A percentile compares a stretch with the other conserved stretches of the same genome.
Evolutionary conservation across 2,113 vertebrate species (phyloP).

Genomic region (Nannobrachium achirus): DNA sequence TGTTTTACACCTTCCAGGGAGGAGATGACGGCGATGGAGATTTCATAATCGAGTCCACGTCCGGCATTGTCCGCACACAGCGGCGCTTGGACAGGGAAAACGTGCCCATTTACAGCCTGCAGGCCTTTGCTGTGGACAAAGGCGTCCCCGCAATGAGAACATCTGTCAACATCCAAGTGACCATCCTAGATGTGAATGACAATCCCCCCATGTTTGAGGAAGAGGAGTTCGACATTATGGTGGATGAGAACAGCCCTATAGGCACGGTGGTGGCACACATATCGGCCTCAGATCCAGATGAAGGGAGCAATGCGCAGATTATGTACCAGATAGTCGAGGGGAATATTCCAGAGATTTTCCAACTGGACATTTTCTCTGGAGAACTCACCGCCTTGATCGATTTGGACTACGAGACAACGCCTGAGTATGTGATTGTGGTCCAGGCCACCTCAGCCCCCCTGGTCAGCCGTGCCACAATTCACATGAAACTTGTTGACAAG

Average conservation of each 20-base stretch:
- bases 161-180: constrained; percentile 86
- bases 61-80: constrained; percentile 90
- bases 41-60: constrained; percentile 95
- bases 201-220: constrained; percentile 93
- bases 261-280: constrained; percentile 91
- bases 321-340: constrained; percentile 99
- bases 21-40: constrained; percentile 93
- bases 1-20: constrained; percentile 95
- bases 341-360: constrained; percentile 96
- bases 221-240: constrained; percentile 93
- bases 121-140: constrained; percentile 90
- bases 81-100: constrained; percentile 94
- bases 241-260: constrained; percentile 96
- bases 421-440: constrained; percentile 92
- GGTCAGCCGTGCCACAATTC: constrained; percentile 92
- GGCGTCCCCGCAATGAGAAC: constrained; percentile 88
- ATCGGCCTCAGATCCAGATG: constrained; percentile 91
- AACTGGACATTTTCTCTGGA: constrained; percentile 95
- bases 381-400: constrained; percentile 92
- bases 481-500: constrained; percentile 90
- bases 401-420: constrained; percentile 89
- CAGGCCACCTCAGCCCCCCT: constrained; percentile 95
- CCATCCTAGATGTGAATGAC: constrained; percentile 92
- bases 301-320: constrained; percentile 96
- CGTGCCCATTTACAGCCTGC: constrained; percentile 84